phyloP scores from a whole-genome alignment of 2,888 invertebrate species.

The Eupithecia pulchellata region DNA sequence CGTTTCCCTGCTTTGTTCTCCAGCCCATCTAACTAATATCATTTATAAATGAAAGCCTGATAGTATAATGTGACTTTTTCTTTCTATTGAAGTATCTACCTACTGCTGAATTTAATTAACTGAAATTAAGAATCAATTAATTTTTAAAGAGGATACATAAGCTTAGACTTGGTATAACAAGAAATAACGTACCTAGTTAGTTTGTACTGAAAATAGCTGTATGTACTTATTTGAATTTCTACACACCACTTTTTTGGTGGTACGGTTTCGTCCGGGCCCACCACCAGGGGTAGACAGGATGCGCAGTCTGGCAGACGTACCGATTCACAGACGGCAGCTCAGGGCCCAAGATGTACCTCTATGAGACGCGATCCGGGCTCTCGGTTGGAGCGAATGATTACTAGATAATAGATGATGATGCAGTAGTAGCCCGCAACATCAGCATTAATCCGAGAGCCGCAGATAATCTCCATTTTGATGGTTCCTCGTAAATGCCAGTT shows the following conservation, averaged over 20 bases:
- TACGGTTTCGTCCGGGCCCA: too few species aligned
- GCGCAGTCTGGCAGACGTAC: neutral
- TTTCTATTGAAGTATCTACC: too few species aligned
- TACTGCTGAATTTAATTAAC: neutral
- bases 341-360: neutral
- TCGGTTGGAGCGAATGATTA: neutral
- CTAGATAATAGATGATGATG: constrained; percentile 1
- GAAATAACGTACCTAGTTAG: neutral
- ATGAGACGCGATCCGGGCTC: neutral
- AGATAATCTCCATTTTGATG: constrained; percentile 24
- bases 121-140: neutral
- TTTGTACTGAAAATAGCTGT: neutral
- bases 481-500: constrained; percentile 16
- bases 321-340: neutral
- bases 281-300: too few species aligned
- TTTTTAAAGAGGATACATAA: neutral
- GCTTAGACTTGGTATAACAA: neutral
- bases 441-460: constrained; percentile 1
- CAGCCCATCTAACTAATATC: neutral
- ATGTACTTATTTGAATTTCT: neutral
- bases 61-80: neutral
- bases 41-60: neutral
- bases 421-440: constrained; percentile 5
- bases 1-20: too few species aligned
- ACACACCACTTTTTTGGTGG: too few species aligned